A percentile compares a stretch with the other conserved stretches of the same genome.
Conservation (phyloP, 2,797 vertebrate species). For the Diglossa cyanea region DNA sequence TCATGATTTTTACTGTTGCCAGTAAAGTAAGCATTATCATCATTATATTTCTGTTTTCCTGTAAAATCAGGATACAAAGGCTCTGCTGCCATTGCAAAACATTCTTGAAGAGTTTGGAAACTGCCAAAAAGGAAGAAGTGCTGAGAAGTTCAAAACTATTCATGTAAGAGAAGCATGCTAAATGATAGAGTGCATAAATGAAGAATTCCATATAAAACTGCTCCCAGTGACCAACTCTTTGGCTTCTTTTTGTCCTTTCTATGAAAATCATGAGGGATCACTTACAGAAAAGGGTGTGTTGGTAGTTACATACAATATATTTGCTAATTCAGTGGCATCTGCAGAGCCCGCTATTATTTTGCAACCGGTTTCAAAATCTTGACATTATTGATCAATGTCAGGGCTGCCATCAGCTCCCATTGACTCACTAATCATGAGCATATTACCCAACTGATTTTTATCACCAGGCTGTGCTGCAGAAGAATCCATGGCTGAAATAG, state of each 20-base stretch:
- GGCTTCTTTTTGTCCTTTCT: not conserved
- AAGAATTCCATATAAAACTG: not conserved
- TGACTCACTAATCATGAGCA: not conserved
- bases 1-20: not conserved
- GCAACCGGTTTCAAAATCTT: conserved; percentile 1
- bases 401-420: not conserved
- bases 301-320: not conserved
- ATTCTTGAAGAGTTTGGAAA: not conserved
- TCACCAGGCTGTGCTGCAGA: not conserved
- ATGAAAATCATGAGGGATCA: not conserved
- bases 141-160: not conserved
- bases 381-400: not conserved
- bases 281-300: not conserved
- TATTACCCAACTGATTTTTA: conserved; percentile 26
- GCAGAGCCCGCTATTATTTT: not conserved
- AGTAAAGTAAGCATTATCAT: not conserved
- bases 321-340: not conserved
- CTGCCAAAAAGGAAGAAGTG: not conserved
- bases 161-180: not conserved
- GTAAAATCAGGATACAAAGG: not conserved
- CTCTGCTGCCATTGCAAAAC: not conserved
- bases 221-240: not conserved
- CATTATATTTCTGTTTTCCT: not conserved
- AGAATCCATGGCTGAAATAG: not conserved
- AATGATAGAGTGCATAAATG: not conserved